phyloP scores from a whole-genome alignment of 1,140 invertebrate species.

The Teleopsis dalmanni region DNA sequence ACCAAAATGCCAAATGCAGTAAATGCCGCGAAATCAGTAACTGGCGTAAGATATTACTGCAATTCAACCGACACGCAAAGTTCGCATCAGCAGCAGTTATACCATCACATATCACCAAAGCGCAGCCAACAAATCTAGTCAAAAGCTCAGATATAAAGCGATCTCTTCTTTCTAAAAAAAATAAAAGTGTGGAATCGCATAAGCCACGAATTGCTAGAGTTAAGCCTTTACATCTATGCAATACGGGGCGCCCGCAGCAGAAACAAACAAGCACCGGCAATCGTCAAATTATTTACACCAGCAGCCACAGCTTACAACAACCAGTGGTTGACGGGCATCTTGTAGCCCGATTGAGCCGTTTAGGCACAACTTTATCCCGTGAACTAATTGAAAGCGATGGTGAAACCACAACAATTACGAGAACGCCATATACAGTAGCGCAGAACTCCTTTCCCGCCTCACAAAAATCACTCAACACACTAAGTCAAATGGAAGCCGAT shows the following conservation, averaged over 20 bases:
- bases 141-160: no score
- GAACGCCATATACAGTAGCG: conserved; percentile 17
- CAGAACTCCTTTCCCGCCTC: conserved; percentile 37
- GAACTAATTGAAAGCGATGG: conserved; percentile 10
- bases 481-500: conserved; percentile 30
- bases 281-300: no score
- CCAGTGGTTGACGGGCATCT: conserved; percentile 34
- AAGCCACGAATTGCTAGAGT: no score
- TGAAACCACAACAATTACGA: background rate
- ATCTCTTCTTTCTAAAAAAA: no score
- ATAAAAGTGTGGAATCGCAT: background rate
- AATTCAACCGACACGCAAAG: no score
- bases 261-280: no score
- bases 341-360: conserved; percentile 36
- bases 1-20: conserved; percentile 17
- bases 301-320: conserved; percentile 1
- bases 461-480: conserved; percentile 28
- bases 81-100: no score
- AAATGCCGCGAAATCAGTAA: conserved; percentile 14
- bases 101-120: no score
- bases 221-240: no score
- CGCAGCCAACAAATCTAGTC: no score
- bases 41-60: no score
- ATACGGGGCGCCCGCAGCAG: no score
- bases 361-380: conserved; percentile 33